Evolutionary conservation across 1,140 invertebrate species (phyloP).

Genomic region (Philaenus spumarius): DNA sequence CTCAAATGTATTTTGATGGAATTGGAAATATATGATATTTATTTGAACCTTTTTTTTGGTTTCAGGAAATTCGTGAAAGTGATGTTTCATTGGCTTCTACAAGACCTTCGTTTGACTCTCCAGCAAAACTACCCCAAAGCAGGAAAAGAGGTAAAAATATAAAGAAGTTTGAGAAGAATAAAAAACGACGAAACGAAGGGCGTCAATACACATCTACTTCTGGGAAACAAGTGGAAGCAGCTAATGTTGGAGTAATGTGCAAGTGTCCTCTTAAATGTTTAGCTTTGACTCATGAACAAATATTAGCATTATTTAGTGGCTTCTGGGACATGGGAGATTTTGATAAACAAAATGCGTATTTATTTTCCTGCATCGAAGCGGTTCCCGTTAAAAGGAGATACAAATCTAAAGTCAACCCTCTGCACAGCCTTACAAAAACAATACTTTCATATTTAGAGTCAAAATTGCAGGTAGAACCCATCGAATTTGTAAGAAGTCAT

Average conservation of each 20-base stretch:
- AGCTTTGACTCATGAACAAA: not conserved
- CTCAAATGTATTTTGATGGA: no score
- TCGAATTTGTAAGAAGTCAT: no score
- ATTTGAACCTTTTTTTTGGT: no score
- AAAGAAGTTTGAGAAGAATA: not conserved
- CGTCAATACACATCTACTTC: not conserved
- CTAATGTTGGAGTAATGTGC: not conserved
- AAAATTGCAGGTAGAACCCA: no score
- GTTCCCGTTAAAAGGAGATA: constrained; percentile 2
- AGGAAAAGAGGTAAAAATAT: not conserved
- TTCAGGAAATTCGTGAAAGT: no score
- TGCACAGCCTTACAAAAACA: no score
- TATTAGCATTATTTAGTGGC: not conserved
- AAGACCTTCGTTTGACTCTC: no score
- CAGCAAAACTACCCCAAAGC: not conserved
- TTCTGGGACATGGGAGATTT: constrained; percentile 3
- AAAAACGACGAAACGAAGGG: constrained; percentile 3
- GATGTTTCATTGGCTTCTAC: no score
- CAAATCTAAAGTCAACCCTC: no score
- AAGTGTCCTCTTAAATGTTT: constrained; percentile 1
- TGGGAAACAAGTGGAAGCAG: constrained; percentile 1
- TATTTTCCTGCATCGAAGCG: not conserved
- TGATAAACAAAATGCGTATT: constrained; percentile 1
- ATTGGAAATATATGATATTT: no score
- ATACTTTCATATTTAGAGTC: no score